Evolutionary conservation across 2,797 vertebrate genomes (phyloP).

Genomic region (Simalia tracyae): DNA sequence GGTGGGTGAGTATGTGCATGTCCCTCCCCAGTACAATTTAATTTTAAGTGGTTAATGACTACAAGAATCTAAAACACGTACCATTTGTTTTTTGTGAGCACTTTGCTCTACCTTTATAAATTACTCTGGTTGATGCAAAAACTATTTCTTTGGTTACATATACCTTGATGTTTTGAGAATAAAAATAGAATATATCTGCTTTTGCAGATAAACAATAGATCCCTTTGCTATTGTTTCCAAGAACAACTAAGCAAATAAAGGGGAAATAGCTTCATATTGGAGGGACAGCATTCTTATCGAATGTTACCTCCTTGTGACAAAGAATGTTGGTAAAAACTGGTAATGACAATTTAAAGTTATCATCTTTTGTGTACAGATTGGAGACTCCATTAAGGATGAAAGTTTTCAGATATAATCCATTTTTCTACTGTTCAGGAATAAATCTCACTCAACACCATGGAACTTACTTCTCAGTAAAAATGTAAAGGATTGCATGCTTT

Average conservation of each 20-base stretch:
- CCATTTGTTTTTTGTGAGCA: neutral
- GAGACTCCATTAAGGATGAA: neutral
- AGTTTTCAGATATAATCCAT: neutral
- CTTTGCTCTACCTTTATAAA: neutral
- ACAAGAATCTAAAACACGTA: neutral
- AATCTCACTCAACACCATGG: neutral
- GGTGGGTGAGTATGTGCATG: neutral
- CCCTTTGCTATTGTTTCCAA: conserved; percentile 11
- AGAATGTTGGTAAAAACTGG: neutral
- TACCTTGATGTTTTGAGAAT: neutral
- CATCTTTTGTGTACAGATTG: neutral
- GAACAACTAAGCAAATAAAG: conserved; percentile 18
- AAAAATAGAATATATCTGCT: neutral
- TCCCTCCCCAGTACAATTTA: neutral
- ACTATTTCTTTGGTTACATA: conserved; percentile 3
- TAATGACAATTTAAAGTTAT: neutral
- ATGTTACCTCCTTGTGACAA: neutral
- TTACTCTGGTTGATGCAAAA: conserved; percentile 9
- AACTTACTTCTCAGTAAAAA: neutral
- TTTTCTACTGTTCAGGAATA: neutral
- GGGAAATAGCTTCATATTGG: neutral
- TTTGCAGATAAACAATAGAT: neutral
- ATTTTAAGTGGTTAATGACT: neutral
- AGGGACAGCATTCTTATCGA: neutral
- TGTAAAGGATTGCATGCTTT: neutral